Percentiles rank a stretch among this genome's conserved stretches.
Evolutionary conservation across 1,140 invertebrate species (phyloP).

Genomic region (Pemphigus obesinymphae): DNA sequence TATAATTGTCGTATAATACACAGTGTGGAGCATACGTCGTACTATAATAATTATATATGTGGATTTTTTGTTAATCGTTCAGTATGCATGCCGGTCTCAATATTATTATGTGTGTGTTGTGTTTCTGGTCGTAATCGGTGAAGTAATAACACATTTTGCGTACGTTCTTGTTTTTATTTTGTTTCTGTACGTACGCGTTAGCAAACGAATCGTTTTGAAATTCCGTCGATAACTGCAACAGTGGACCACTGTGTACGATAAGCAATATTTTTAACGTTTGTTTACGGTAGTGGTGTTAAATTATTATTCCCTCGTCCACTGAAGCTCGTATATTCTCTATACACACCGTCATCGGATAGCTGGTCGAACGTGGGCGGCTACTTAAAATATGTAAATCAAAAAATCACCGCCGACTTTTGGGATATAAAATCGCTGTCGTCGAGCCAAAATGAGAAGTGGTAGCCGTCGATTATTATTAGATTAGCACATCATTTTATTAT

Average conservation of each 20-base stretch:
- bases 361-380: not conserved
- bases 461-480: conserved; percentile 6
- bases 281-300: not conserved
- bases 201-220: not conserved
- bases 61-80: not conserved
- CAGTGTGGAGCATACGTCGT: not conserved
- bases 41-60: not conserved
- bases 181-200: not conserved
- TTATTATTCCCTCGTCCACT: no score
- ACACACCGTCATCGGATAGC: not conserved
- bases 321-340: not conserved
- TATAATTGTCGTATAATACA: not conserved
- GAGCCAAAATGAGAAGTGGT: not conserved
- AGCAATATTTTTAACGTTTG: not conserved
- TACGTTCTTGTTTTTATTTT: not conserved
- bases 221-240: not conserved
- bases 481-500: not conserved
- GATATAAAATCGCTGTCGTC: not conserved
- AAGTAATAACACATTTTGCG: not conserved
- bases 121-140: not conserved
- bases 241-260: not conserved
- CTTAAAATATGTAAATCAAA: not conserved
- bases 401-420: not conserved
- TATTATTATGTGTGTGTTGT: not conserved
- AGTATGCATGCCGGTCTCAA: not conserved